These are phyloP conservation scores for Astreopora myriophthalma DNA, from an alignment of 64 coral and sea anemone species.

Conservation along the genomic window DNA sequence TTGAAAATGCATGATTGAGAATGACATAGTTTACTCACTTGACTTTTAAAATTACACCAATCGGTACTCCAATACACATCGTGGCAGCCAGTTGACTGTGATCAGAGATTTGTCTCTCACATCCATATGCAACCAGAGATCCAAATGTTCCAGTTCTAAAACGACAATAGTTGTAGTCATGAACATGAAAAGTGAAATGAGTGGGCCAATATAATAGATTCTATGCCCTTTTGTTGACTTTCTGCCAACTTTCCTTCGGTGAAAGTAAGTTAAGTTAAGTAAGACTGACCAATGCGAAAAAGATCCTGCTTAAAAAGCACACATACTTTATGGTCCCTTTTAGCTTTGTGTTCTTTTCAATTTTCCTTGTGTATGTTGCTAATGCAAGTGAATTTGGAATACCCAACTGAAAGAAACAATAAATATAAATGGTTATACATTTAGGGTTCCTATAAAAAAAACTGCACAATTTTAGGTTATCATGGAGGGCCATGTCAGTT, in stretches of 20 bases:
- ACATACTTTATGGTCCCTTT: constrained; percentile 77
- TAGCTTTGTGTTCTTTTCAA: constrained; percentile 79
- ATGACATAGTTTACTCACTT: constrained; percentile 51
- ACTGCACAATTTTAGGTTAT: too few relatives aligned
- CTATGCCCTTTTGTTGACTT: too few relatives aligned
- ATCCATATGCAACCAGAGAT: constrained; percentile 79
- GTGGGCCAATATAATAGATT: too few relatives aligned
- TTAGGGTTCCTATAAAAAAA: too few relatives aligned
- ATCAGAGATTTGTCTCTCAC: constrained; percentile 88
- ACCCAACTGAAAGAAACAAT: constrained; percentile 60
- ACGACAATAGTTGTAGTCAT: background rate
- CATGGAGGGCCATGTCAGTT: too few relatives aligned
- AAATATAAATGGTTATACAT: background rate
- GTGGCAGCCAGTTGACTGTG: constrained; percentile 85
- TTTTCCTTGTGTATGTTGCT: constrained; percentile 73
- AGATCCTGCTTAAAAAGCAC: background rate
- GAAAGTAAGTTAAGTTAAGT: too few relatives aligned
- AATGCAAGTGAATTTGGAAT: constrained; percentile 78
- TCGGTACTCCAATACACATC: constrained; percentile 67
- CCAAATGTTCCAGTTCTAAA: constrained; percentile 83
- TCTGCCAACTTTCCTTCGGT: too few relatives aligned
- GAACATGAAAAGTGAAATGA: background rate
- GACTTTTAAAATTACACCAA: constrained; percentile 87
- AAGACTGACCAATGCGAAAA: too few relatives aligned
- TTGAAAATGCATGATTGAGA: background rate